A percentile compares a stretch with the other conserved stretches of the same genome.
phyloP scores from a whole-genome alignment of 2,113 vertebrate genomes.

The Malurus alboscapulatus region DNA sequence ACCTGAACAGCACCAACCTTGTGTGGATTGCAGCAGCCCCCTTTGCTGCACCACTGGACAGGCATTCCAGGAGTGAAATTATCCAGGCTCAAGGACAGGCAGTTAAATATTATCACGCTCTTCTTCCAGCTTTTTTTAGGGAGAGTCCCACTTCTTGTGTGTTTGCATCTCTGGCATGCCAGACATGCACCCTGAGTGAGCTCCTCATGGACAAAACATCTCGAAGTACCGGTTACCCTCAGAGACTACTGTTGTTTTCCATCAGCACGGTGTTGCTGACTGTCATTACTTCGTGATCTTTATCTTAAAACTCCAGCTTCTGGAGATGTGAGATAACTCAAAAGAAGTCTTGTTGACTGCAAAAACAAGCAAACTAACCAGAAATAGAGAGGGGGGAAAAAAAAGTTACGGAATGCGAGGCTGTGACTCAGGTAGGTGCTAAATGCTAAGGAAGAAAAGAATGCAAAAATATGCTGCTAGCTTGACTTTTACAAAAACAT shows the following conservation, averaged over 20 bases:
- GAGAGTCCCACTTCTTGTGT: neutral
- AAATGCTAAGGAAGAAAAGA: conserved; percentile 36
- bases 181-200: neutral
- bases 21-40: neutral
- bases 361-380: conserved; percentile 43
- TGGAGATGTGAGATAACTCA: conserved; percentile 39
- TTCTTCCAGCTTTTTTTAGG: conserved; percentile 13
- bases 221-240: conserved; percentile 35
- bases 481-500: neutral
- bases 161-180: neutral
- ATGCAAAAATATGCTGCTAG: neutral
- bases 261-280: neutral
- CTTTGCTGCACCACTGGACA: neutral
- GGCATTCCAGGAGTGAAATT: conserved; percentile 2
- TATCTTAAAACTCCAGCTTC: conserved; percentile 47
- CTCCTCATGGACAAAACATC: conserved; percentile 48
- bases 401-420: neutral
- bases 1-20: neutral
- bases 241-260: conserved; percentile 9
- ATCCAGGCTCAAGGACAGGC: neutral
- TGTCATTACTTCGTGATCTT: conserved; percentile 39
- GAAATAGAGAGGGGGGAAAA: neutral
- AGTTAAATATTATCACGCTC: neutral
- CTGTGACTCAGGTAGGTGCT: conserved; percentile 42
- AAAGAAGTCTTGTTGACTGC: neutral